Evolutionary conservation across 2,797 vertebrate genomes (phyloP).

Genomic region (Synanceia verrucosa): DNA sequence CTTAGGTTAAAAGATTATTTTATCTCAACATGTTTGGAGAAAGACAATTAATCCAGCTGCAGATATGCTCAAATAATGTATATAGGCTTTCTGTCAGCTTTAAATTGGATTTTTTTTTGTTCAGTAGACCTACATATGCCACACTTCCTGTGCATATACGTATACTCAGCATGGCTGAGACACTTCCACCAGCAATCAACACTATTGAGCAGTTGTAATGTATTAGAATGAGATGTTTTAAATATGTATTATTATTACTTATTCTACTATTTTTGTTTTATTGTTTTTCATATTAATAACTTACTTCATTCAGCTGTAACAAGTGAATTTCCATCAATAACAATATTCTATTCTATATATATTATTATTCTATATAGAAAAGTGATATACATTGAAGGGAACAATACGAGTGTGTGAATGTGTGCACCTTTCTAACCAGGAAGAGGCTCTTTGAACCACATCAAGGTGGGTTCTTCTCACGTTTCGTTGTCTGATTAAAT

Average conservation of each 20-base stretch:
- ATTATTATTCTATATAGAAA: no score
- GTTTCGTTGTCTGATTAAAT: background rate
- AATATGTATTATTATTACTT: no score
- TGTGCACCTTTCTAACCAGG: background rate
- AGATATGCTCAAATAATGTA: conserved; percentile 1
- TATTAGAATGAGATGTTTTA: no score
- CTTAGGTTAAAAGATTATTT: background rate
- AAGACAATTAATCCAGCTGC: background rate
- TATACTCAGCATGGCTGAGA: accelerated
- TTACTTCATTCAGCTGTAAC: no score
- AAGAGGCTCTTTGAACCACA: background rate
- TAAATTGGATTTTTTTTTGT: no score
- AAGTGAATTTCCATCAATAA: no score
- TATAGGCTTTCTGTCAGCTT: no score
- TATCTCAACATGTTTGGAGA: background rate
- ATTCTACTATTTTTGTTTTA: no score
- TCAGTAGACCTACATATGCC: background rate
- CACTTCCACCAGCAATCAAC: background rate
- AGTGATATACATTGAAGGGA: background rate
- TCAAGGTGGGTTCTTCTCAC: no score
- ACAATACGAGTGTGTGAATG: background rate
- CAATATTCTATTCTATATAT: no score
- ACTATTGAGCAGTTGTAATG: background rate
- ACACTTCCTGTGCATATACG: background rate
- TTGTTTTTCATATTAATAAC: no score